Base-by-base conservation (phyloP, 2,888 invertebrate genomes). In the Ennomos erosarius region DNA sequence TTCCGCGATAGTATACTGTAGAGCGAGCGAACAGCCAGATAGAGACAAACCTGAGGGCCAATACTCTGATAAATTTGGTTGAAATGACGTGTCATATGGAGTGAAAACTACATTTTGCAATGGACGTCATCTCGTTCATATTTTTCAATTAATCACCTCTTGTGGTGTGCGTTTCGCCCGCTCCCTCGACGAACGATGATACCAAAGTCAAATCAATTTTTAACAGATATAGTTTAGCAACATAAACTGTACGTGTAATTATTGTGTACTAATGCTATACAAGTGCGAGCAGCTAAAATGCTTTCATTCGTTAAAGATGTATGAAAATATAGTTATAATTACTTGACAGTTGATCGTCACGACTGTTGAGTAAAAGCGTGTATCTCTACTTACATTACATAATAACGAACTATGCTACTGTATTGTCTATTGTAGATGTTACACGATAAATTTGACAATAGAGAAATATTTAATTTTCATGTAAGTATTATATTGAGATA, bases 161-260 rank as follows among this genome's bases (percentile, higher is more conserved):
- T 4, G 26, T 26, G 6, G 6, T 6, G 26, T 26, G 55, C 52
- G 16, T 42, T 35, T 60, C 56, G 53, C 44, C 45, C 44, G 51
- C 47, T 39, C 59, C 53, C 55, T 26, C 64, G 61, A 53, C 55
- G 48, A 49, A 59, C 67, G 59, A 64, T 74, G 74, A 90, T 91
- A 91, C 91, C 91, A 92, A 92, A 92, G 91, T 90, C 88, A 86
- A 26, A 86, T 87, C 87, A 88, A 86, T 86, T 82, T 88, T 79
- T 88, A 88, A 90, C 88, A 79, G 82, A 83, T 81, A 85, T 89
- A 89, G 84, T 84, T 82, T 82, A 84, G 74, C 87, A 84, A 87
- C 84, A 81, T 83, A 76, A 84, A 86, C 80, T 83, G 82, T 78
- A 86, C 53, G 52, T 64, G 82, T 90, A 85, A 87, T 85, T 82